A percentile compares a stretch with the other conserved stretches of the same genome.
These are phyloP conservation scores for Timandra comae DNA, from an alignment of 2,888 invertebrate genomes.

Conservation along the genomic window DNA sequence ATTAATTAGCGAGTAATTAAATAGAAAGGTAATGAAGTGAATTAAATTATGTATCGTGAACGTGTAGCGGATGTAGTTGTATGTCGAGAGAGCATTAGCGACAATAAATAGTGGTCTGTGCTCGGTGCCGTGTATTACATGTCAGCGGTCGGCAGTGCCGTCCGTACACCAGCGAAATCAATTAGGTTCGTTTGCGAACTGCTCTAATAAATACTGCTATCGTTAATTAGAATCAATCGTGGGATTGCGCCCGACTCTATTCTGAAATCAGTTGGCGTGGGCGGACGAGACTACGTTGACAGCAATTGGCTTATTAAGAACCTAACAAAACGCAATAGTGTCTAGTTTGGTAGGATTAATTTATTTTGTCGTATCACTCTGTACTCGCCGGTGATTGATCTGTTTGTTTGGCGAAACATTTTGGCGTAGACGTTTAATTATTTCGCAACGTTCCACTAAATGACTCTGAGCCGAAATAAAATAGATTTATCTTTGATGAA, in stretches of 20 bases:
- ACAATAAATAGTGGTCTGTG: constrained; percentile 38
- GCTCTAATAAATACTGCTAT: constrained; percentile 73
- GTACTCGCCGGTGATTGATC: constrained; percentile 37
- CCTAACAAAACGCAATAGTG: constrained; percentile 51
- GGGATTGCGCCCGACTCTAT: constrained; percentile 61
- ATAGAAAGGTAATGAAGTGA: constrained; percentile 1
- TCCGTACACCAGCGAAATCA: constrained; percentile 56
- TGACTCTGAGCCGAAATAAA: constrained; percentile 20
- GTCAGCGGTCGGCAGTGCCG: constrained; percentile 21
- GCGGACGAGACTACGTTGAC: constrained; percentile 49
- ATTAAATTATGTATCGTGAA: not conserved
- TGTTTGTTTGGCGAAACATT: constrained; percentile 29
- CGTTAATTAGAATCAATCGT: constrained; percentile 76
- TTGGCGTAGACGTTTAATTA: constrained; percentile 23
- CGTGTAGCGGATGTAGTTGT: constrained; percentile 18
- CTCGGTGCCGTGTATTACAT: constrained; percentile 34
- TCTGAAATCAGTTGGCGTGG: constrained; percentile 64
- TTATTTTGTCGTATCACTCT: constrained; percentile 37
- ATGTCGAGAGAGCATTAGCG: constrained; percentile 34
- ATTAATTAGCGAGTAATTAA: too few species aligned
- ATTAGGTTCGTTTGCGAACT: constrained; percentile 70
- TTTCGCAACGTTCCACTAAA: constrained; percentile 21
- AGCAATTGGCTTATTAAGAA: constrained; percentile 65
- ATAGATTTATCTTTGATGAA: constrained; percentile 20
- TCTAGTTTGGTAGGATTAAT: constrained; percentile 39